A percentile compares a stretch with the other conserved stretches of the same genome.
Conservation (phyloP, 2,888 invertebrate species). For the Catocala sponsa region DNA sequence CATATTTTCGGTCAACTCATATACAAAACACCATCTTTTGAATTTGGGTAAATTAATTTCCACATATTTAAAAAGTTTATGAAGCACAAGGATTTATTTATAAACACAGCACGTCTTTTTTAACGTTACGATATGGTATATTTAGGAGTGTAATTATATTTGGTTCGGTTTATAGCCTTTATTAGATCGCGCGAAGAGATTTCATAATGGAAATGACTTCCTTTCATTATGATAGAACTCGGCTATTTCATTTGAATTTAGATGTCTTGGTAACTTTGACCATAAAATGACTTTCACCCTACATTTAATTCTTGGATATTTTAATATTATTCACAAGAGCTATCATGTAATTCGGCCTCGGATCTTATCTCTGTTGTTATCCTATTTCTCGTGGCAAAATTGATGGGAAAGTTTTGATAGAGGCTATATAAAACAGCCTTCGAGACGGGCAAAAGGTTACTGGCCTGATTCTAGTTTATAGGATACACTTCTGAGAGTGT, state of each 20-base stretch:
- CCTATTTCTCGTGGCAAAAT: background rate
- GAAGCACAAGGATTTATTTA: slow-evolving; percentile 23
- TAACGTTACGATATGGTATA: slow-evolving; percentile 27
- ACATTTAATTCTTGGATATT: slow-evolving; percentile 9
- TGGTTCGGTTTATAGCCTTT: slow-evolving; percentile 23
- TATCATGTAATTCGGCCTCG: slow-evolving; percentile 6
- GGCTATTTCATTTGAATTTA: slow-evolving; percentile 28
- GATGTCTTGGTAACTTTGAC: slow-evolving; percentile 28
- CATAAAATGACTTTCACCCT: slow-evolving; percentile 20
- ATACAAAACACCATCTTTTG: slow-evolving; percentile 1
- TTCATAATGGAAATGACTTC: slow-evolving; percentile 36
- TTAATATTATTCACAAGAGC: slow-evolving; percentile 18
- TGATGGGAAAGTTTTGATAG: slow-evolving; percentile 14
- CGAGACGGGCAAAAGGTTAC: slow-evolving; percentile 2
- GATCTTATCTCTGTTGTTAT: background rate
- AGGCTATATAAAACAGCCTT: slow-evolving; percentile 9
- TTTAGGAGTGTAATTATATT: slow-evolving; percentile 27
- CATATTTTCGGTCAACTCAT: slow-evolving; percentile 8
- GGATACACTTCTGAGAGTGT: slow-evolving; percentile 6
- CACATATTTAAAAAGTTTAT: slow-evolving; percentile 26
- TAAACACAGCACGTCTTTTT: slow-evolving; percentile 36
- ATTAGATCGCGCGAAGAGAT: slow-evolving; percentile 34
- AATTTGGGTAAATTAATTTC: slow-evolving; percentile 30
- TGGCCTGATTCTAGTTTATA: slow-evolving; percentile 8
- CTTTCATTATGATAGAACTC: slow-evolving; percentile 40